Evolutionary conservation across 2,888 invertebrate species (phyloP), one percentile per base, ranked within the genome.

Genomic region (Ornithoptera priamus): DNA sequence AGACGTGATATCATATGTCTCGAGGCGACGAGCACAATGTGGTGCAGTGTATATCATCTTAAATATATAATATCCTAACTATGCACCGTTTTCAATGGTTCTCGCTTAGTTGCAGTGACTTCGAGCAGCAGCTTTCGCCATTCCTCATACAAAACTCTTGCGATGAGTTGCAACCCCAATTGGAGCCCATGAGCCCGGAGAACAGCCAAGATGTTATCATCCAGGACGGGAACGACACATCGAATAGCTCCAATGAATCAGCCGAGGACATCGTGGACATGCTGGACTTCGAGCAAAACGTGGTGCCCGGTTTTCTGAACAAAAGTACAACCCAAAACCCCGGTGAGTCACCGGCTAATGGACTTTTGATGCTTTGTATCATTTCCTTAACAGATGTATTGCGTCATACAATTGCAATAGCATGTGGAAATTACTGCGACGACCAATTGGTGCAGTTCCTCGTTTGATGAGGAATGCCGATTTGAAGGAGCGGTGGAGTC

Each of bases 51-150:
- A 30, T 3, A 30, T 30, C 30, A 30, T 30, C 30, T 30, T 30
- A 4, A 30, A 30, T 30, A 30, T 15, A 50, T 18, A 50, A 10
- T 50, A 50, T 15, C 2, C 18, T 50, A 17, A 50, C 2, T 10
- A 53, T n/a, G 18, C 53, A 53, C 15, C 1, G 10, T 53, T 12
- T 53, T 53, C n/a, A 53, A 53, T 53, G 18, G 50, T 36, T 53
- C 50, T 58, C 42, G 18, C 24, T 8, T 65, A 62, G 53, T 84
- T 82, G 6, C 80, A 92, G 92, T 70, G 91, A 93, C 78, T 91
- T 92, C 82, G 94, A 94, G 74, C 94, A 94, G 73, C 93, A 94
- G 74, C 81, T 94, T 46, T 94, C 94, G 5, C 94, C 94, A 12
- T 88, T 91, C 82, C 86, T 92, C 65, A 92, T 92, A 68, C 92